Evolutionary conservation across 2,797 vertebrate species (phyloP), one percentile per base, ranked within the genome.

Genomic region (Sebastes hubbsi): DNA sequence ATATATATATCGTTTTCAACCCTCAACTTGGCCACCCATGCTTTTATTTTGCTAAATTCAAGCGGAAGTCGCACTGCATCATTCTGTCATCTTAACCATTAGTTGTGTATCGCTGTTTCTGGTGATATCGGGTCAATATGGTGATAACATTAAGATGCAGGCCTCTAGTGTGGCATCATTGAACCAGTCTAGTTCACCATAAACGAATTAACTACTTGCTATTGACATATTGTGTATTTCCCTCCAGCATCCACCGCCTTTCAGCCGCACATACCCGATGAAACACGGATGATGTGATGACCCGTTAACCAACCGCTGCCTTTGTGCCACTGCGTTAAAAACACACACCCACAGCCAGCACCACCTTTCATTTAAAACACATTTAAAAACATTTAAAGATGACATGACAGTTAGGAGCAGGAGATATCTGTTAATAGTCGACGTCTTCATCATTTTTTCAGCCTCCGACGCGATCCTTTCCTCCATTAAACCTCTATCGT

Each of bases 271-370:
- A 52, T 10, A 52, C 38, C 49, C 36, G 52, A 29, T 20, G 25
- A 62, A 49, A 66, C 27, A 8, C 20, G 32, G 72, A 52, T 6
- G 77, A n/a, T 61, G 66, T 65, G 80, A 18, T 38, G 1, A 38
- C 27, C 71, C 32, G 71, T 71, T 77, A 64, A 32, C 68, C 5
- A 4, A 42, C 34, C 12, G n/a, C 30, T 46, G 46, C 78, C 82
- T 90, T 90, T 90, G 87, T 91, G 72, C 18, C 79, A 59, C 54
- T 63, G 85, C 78, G 60, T 79, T 72, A 67, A 80, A 73, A 59
- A 29, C 27, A 42, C 8, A 60, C 1, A 73, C 71, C 79, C 24
- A 36, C 14, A 46, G 25, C 20, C 4, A 2, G 5, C 77, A n/a
- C 5, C 20, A 22, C 4, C 3, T 36, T 14, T 5, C 42, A 2